Evolutionary conservation across 2,113 vertebrate species (phyloP).

Genomic region (Thunnus thynnus): DNA sequence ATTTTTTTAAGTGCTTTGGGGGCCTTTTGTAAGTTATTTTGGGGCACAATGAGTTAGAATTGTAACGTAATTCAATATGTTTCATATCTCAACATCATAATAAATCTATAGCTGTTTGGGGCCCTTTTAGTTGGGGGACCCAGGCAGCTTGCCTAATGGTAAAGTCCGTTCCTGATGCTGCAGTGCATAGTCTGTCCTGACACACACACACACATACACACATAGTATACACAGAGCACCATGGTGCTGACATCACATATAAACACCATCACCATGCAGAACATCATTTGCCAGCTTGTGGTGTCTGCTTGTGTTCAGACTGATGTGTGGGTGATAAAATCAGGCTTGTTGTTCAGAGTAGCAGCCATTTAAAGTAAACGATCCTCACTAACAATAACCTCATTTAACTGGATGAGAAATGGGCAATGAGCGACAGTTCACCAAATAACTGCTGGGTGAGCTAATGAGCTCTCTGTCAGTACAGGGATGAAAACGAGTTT

Average conservation of each 20-base stretch:
- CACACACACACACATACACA: slow-evolving; percentile 16
- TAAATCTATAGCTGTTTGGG: too few relatives aligned
- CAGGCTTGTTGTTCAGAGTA: slow-evolving; percentile 58
- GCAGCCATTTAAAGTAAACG: slow-evolving; percentile 60
- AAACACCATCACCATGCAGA: slow-evolving; percentile 68
- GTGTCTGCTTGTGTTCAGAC: slow-evolving; percentile 56
- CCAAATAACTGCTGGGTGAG: slow-evolving; percentile 61
- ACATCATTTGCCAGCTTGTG: slow-evolving; percentile 73
- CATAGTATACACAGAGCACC: slow-evolving; percentile 6
- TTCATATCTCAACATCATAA: too few relatives aligned
- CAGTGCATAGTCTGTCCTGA: slow-evolving; percentile 3
- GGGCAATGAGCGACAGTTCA: slow-evolving; percentile 54
- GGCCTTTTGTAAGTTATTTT: too few relatives aligned
- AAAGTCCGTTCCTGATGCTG: too few relatives aligned
- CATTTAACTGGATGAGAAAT: slow-evolving; percentile 63
- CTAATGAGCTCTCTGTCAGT: slow-evolving; percentile 58
- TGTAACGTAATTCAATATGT: too few relatives aligned
- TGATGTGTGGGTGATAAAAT: slow-evolving; percentile 71
- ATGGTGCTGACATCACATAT: slow-evolving; percentile 64
- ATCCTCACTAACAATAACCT: slow-evolving; percentile 66
- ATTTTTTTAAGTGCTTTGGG: too few relatives aligned
- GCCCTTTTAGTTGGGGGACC: too few relatives aligned
- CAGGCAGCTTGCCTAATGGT: too few relatives aligned
- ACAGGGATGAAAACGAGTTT: slow-evolving; percentile 20
- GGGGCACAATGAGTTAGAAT: too few relatives aligned